phyloP scores from a whole-genome alignment of 2,113 vertebrate genomes.

The Scatophagus argus region DNA sequence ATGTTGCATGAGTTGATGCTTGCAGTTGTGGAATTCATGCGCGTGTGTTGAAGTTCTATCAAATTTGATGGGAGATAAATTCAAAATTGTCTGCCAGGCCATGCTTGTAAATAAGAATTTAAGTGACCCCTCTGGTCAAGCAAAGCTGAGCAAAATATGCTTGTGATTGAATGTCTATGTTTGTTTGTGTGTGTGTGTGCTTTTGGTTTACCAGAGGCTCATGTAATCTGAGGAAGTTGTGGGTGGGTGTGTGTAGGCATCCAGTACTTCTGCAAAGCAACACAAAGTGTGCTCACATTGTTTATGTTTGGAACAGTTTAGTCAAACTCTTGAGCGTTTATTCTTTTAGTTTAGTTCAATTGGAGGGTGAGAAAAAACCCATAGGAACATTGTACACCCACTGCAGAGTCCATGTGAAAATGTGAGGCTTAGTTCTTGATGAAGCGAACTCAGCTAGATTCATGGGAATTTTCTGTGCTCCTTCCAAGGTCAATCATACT shows the following conservation, averaged over 20 bases:
- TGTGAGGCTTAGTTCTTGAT: conserved; percentile 29
- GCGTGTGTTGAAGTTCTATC: conserved; percentile 14
- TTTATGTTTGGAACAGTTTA: conserved; percentile 65
- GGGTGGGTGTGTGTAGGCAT: conserved; percentile 58
- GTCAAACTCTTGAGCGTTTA: conserved; percentile 48
- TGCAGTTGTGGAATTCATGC: not conserved
- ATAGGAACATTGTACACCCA: conserved; percentile 38
- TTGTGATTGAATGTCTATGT: conserved; percentile 16
- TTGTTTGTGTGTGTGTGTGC: conserved; percentile 11
- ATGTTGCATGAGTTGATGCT: not conserved
- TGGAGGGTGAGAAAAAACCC: conserved; percentile 7
- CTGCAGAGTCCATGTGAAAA: conserved; percentile 32
- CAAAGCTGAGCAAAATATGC: conserved; percentile 12
- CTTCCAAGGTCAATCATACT: not conserved
- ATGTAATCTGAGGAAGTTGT: conserved; percentile 66
- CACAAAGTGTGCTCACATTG: conserved; percentile 42
- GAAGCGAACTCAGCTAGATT: conserved; percentile 39
- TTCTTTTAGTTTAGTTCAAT: conserved; percentile 47
- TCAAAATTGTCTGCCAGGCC: not conserved
- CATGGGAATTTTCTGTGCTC: conserved; percentile 3
- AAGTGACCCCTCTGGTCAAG: conserved; percentile 8
- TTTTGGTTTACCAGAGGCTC: conserved; percentile 31
- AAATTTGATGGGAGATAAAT: conserved; percentile 24
- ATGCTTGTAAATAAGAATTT: conserved; percentile 12
- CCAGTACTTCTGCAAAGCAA: conserved; percentile 39